phyloP scores from a whole-genome alignment of 1,140 invertebrate species.

The Gonatopus flavifemur region DNA sequence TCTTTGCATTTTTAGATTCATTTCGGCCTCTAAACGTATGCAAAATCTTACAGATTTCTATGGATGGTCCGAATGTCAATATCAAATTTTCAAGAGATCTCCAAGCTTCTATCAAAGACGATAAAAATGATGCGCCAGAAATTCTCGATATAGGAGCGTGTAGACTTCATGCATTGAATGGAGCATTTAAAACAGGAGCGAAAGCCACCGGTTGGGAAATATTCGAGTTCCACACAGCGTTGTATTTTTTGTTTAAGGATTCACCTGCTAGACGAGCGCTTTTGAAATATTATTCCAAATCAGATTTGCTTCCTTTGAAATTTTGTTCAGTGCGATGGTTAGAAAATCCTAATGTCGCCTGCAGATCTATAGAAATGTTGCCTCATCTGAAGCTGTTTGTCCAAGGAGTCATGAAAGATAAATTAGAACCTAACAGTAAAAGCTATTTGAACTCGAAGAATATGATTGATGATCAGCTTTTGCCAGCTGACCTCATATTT shows the following conservation, averaged over 20 bases:
- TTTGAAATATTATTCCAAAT: slow-evolving; percentile 9
- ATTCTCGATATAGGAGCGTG: slow-evolving; percentile 20
- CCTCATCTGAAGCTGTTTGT: slow-evolving; percentile 3
- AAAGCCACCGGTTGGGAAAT: slow-evolving; percentile 15
- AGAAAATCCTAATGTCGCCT: slow-evolving; percentile 12
- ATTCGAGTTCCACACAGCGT: slow-evolving; percentile 10
- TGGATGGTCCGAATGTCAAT: slow-evolving; percentile 13
- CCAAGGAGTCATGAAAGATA: slow-evolving; percentile 7
- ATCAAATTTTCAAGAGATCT: not conserved
- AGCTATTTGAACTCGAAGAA: slow-evolving; percentile 17
- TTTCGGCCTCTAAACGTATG: slow-evolving; percentile 1
- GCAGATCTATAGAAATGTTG: slow-evolving; percentile 7
- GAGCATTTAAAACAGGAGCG: slow-evolving; percentile 22
- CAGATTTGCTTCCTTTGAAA: slow-evolving; percentile 13
- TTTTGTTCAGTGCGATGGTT: slow-evolving; percentile 21
- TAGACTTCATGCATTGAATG: slow-evolving; percentile 20
- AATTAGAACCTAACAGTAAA: slow-evolving; percentile 13
- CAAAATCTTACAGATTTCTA: slow-evolving; percentile 9
- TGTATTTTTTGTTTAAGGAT: slow-evolving; percentile 22
- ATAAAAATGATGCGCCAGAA: slow-evolving; percentile 2
- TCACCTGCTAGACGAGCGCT: slow-evolving; percentile 16
- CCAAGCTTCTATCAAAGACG: slow-evolving; percentile 5
- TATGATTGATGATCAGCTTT: slow-evolving; percentile 14
- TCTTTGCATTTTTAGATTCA: slow-evolving; percentile 6
- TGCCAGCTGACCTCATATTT: slow-evolving; percentile 20